phyloP scores from a whole-genome alignment of 2,888 invertebrate species.

The Entomobrya multifasciata region DNA sequence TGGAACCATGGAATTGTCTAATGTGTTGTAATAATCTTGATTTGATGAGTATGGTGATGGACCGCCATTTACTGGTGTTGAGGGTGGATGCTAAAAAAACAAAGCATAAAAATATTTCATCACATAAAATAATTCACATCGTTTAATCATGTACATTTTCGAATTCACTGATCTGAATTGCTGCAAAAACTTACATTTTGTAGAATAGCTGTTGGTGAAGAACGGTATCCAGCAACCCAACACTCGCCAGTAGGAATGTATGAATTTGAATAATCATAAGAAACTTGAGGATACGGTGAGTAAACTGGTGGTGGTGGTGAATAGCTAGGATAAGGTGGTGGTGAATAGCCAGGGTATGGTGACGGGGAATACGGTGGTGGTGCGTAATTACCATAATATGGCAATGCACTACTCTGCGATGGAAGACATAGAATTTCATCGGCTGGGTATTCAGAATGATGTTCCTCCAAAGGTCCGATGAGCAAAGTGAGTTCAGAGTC shows the following conservation, averaged over 20 bases:
- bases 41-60: slow-evolving; percentile 11
- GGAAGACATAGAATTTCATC: slow-evolving; percentile 72
- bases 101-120: not conserved
- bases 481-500: slow-evolving; percentile 32
- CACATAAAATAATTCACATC: not conserved
- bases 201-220: slow-evolving; percentile 71
- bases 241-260: slow-evolving; percentile 63
- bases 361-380: slow-evolving; percentile 46
- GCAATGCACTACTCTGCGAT: not conserved
- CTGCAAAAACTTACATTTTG: slow-evolving; percentile 75
- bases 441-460: slow-evolving; percentile 67
- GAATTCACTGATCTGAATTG: no score
- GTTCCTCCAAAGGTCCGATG: not conserved
- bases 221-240: slow-evolving; percentile 75
- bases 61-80: slow-evolving; percentile 23
- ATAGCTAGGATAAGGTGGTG: slow-evolving; percentile 49
- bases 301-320: slow-evolving; percentile 46
- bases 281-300: slow-evolving; percentile 41
- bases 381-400: slow-evolving; percentile 43
- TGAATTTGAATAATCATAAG: slow-evolving; percentile 43
- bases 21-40: slow-evolving; percentile 59
- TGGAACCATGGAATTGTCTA: slow-evolving; percentile 72
- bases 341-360: slow-evolving; percentile 51
- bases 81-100: slow-evolving; percentile 70
- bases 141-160: not conserved